These are phyloP conservation scores for Trichosurus vulpecula DNA, from an alignment of 2,797 vertebrate species.

Conservation along the genomic window DNA sequence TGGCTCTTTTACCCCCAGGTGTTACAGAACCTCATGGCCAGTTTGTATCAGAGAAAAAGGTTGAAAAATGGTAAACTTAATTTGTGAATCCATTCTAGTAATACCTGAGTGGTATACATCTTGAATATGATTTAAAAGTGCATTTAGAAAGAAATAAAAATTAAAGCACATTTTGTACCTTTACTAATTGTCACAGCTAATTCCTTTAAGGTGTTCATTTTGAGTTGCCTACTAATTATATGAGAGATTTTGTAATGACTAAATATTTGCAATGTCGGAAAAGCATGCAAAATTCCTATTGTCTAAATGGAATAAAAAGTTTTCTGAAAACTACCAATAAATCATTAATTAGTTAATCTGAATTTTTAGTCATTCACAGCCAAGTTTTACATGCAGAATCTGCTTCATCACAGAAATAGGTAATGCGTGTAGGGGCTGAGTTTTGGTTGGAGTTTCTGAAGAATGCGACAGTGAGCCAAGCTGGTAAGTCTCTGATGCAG, in stretches of 20 bases:
- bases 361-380: not conserved
- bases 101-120: not conserved
- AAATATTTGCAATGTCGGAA: not conserved
- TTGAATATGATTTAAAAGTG: not conserved
- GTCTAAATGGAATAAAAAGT: not conserved
- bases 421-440: not conserved
- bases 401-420: not conserved
- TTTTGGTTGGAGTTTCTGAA: too few relatives aligned
- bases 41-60: slow-evolving; percentile 88
- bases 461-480: too few relatives aligned
- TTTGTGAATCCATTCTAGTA: accelerated
- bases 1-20: slow-evolving; percentile 89
- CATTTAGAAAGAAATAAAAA: not conserved
- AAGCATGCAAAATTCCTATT: not conserved
- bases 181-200: not conserved
- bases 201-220: not conserved
- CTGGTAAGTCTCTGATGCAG: too few relatives aligned
- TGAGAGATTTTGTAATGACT: not conserved
- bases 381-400: not conserved
- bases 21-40: slow-evolving; percentile 89
- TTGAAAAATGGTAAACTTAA: slow-evolving; percentile 87
- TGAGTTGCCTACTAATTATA: not conserved
- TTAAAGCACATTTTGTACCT: not conserved
- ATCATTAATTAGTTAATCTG: not conserved
- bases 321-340: not conserved